Conservation (phyloP, 2,888 invertebrate species). For the Lumbricus terrestris region DNA sequence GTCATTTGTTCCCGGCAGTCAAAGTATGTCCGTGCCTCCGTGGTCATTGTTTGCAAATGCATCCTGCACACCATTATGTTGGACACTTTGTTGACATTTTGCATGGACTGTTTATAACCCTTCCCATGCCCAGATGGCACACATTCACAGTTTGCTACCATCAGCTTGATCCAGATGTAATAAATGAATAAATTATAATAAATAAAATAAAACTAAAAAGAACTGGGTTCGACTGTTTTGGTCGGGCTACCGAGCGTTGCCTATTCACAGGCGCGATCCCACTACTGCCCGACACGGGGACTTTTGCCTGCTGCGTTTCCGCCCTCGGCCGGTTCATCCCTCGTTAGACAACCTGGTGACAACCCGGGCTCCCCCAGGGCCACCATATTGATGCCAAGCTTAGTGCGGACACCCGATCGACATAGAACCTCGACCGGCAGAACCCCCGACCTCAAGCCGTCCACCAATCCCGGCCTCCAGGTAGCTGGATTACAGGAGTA, state of each 20-base stretch:
- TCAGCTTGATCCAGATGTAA: too few species aligned
- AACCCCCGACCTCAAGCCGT: constrained; percentile 86
- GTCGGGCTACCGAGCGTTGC: constrained; percentile 74
- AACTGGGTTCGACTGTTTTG: constrained; percentile 75
- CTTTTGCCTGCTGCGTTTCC: constrained; percentile 99
- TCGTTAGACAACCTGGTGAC: constrained; percentile 90
- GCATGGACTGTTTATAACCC: too few species aligned
- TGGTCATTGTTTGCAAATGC: too few species aligned
- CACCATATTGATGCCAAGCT: constrained; percentile 96
- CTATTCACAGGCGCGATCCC: constrained; percentile 97
- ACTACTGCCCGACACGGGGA: constrained; percentile 97
- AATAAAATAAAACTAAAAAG: constrained; percentile 64
- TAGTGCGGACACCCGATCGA: constrained; percentile 87
- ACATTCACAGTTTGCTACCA: too few species aligned
- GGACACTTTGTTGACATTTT: too few species aligned
- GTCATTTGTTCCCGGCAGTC: too few species aligned
- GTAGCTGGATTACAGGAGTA: constrained; percentile 94
- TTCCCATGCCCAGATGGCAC: too few species aligned
- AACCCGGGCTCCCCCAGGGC: constrained; percentile 76
- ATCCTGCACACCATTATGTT: too few species aligned
- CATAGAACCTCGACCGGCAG: constrained; percentile 71
- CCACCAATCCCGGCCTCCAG: constrained; percentile 86
- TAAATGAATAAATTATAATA: neutral
- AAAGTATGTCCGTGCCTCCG: too few species aligned
- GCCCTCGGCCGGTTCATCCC: constrained; percentile 97